Conservation (phyloP, 2,888 invertebrate genomes). For the Lymantria dispar region DNA sequence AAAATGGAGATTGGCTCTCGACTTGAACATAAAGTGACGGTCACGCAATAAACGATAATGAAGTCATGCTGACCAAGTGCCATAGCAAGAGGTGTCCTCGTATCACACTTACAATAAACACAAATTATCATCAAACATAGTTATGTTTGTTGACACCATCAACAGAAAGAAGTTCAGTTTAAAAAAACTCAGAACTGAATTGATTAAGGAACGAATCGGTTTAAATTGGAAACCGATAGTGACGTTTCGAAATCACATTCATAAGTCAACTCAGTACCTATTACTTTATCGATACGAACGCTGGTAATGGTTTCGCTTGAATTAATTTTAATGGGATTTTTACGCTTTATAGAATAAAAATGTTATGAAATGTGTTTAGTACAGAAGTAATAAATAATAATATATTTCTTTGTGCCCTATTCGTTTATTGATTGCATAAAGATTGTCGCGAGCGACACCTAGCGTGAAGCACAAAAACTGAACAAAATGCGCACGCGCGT, state of each 20-base stretch:
- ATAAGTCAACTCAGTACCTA: slow-evolving; percentile 71
- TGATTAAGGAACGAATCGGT: slow-evolving; percentile 82
- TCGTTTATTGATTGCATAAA: slow-evolving; percentile 38
- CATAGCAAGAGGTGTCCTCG: slow-evolving; percentile 40
- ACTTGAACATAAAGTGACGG: slow-evolving; percentile 55
- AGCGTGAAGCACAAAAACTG: slow-evolving; percentile 46
- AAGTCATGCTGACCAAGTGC: slow-evolving; percentile 44
- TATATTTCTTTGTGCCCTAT: slow-evolving; percentile 31
- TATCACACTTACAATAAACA: slow-evolving; percentile 40
- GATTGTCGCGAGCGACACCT: slow-evolving; percentile 56
- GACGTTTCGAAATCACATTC: slow-evolving; percentile 82
- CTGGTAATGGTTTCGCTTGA: slow-evolving; percentile 79
- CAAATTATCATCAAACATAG: slow-evolving; percentile 64
- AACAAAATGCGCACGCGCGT: slow-evolving; percentile 63
- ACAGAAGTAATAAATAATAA: slow-evolving; percentile 70
- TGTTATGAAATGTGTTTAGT: slow-evolving; percentile 77
- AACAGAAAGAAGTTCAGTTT: slow-evolving; percentile 64
- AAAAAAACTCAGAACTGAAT: slow-evolving; percentile 77
- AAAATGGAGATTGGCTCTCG: slow-evolving; percentile 70
- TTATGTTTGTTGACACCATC: slow-evolving; percentile 64
- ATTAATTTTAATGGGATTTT: slow-evolving; percentile 82
- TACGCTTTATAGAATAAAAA: slow-evolving; percentile 78
- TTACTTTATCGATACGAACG: slow-evolving; percentile 80
- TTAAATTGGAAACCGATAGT: slow-evolving; percentile 82
- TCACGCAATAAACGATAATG: slow-evolving; percentile 57